Percentiles rank a stretch among this genome's conserved stretches.
Conservation (phyloP, 2,113 vertebrate species). For the Apeltes quadracus region DNA sequence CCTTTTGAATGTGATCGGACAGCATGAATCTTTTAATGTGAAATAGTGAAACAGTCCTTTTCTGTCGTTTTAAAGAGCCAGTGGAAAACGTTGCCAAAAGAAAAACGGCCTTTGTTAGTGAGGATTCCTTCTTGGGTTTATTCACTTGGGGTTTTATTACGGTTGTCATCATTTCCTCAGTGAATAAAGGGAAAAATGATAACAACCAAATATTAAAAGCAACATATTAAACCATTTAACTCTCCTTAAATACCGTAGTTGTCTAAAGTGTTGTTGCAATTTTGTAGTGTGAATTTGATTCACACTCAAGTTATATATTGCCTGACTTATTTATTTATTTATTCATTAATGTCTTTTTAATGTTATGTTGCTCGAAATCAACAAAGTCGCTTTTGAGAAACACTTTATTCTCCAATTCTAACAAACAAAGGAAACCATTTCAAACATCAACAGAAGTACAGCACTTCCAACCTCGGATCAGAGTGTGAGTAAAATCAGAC, state of each 20-base stretch:
- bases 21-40: background rate
- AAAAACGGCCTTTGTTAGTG: background rate
- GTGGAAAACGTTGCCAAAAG: background rate
- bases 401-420: slow-evolving; percentile 28
- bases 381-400: slow-evolving; percentile 8
- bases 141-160: background rate
- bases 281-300: background rate
- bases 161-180: background rate
- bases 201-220: background rate
- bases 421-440: background rate
- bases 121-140: background rate
- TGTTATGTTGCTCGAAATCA: background rate
- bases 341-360: background rate
- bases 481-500: slow-evolving; percentile 1
- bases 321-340: background rate
- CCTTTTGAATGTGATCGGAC: slow-evolving; percentile 11
- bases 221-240: background rate
- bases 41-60: background rate
- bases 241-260: background rate
- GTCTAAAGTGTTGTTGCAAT: background rate
- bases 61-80: no score
- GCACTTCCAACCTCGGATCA: background rate
- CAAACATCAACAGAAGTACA: background rate
- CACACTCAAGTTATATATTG: background rate
- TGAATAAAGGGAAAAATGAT: background rate